Conservation (phyloP, 2,888 invertebrate genomes). For the Standfussiana lucernea region DNA sequence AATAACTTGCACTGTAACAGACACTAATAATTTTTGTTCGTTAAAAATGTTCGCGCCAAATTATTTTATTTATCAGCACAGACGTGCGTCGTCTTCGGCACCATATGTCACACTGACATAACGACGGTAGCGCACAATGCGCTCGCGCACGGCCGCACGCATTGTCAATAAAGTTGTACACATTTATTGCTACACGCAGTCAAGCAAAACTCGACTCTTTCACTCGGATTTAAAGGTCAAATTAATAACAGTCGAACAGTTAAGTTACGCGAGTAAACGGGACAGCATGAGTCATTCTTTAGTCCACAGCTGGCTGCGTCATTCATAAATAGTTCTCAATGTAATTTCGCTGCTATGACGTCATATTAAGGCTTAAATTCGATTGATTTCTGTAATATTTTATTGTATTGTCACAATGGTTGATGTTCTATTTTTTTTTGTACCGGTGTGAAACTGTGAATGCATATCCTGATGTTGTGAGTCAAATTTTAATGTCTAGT, state of each 20-base stretch:
- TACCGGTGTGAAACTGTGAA: conserved; percentile 44
- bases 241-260: conserved; percentile 14
- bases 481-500: conserved; percentile 44
- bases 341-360: conserved; percentile 72
- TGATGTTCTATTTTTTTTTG: conserved; percentile 57
- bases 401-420: conserved; percentile 58
- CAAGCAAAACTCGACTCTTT: conserved; percentile 60
- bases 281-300: conserved; percentile 83
- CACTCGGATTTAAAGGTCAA: background rate
- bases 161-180: conserved; percentile 80
- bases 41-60: conserved; percentile 73
- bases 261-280: conserved; percentile 72
- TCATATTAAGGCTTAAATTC: conserved; percentile 71
- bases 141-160: conserved; percentile 83
- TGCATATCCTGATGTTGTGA: conserved; percentile 56
- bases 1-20: conserved; percentile 53
- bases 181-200: conserved; percentile 45
- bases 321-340: conserved; percentile 78
- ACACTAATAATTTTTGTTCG: conserved; percentile 47
- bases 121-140: conserved; percentile 84
- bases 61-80: conserved; percentile 57
- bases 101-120: conserved; percentile 81
- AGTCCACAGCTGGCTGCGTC: conserved; percentile 84
- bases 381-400: conserved; percentile 54
- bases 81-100: conserved; percentile 69